A percentile compares a stretch with the other conserved stretches of the same genome.
Conservation (phyloP, 2,888 invertebrate genomes). For the Pseudococcus viburni region DNA sequence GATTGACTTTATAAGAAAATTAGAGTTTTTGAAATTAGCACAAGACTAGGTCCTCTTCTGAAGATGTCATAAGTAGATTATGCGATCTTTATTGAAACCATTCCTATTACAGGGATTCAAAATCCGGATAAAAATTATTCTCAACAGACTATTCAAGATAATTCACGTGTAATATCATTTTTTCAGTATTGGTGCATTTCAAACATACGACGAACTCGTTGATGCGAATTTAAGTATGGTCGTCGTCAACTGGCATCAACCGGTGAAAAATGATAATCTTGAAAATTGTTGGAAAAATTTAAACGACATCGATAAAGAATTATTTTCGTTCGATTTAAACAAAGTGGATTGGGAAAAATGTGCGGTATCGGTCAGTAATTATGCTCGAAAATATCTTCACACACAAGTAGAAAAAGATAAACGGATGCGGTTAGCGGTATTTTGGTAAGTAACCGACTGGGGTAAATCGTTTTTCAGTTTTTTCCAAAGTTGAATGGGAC, state of each 20-base stretch:
- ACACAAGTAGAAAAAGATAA: not conserved
- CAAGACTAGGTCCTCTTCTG: too few relatives aligned
- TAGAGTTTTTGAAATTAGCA: too few relatives aligned
- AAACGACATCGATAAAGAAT: conserved; percentile 75
- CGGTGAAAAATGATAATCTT: conserved; percentile 75
- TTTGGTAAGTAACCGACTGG: not conserved
- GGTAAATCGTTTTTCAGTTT: too few relatives aligned
- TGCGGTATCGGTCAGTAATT: conserved; percentile 71
- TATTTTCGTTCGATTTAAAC: conserved; percentile 82
- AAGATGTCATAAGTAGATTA: too few relatives aligned
- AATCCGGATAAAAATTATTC: too few relatives aligned
- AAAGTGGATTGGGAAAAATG: conserved; percentile 84
- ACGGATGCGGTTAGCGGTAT: not conserved
- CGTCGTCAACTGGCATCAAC: not conserved
- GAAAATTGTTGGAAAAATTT: conserved; percentile 75
- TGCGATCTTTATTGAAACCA: too few relatives aligned
- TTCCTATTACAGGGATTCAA: too few relatives aligned
- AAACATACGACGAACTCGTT: not conserved
- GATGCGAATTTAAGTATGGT: not conserved
- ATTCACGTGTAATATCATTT: not conserved
- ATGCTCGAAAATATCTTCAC: not conserved
- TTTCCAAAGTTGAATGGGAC: too few relatives aligned
- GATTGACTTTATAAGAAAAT: too few relatives aligned
- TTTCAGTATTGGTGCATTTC: not conserved
- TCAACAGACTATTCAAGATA: too few relatives aligned